Conservation (phyloP, 2,888 invertebrate species). For the Allygus modestus region DNA sequence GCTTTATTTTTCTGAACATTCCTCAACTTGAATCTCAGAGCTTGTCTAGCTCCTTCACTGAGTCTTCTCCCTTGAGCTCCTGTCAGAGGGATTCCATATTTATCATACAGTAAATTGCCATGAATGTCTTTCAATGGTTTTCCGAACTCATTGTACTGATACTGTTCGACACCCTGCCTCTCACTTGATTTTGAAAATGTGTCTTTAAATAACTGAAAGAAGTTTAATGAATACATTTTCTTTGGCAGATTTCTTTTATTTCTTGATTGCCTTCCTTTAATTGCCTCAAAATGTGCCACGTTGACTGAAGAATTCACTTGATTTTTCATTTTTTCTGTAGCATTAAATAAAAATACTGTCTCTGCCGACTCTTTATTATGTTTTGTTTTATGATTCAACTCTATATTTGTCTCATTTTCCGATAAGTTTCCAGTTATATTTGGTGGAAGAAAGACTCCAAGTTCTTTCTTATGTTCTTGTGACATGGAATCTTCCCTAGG, state of each 20-base stretch:
- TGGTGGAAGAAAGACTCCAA: not conserved
- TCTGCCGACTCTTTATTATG: not conserved
- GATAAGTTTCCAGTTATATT: not conserved
- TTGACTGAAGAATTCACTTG: constrained; percentile 15
- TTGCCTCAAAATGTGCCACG: not conserved
- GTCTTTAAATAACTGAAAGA: constrained; percentile 24
- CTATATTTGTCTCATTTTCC: not conserved
- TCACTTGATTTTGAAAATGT: not conserved
- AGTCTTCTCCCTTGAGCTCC: constrained; percentile 54
- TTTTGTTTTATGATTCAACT: constrained; percentile 16
- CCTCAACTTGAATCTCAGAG: constrained; percentile 44
- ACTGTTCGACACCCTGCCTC: not conserved
- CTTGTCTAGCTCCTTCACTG: constrained; percentile 8
- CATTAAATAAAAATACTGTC: constrained; percentile 17
- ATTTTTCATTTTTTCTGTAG: not conserved
- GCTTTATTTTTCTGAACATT: constrained; percentile 44
- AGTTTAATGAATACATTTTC: constrained; percentile 31
- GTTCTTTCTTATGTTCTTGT: not conserved
- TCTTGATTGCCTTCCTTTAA: not conserved
- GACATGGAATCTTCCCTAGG: not conserved
- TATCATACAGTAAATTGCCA: constrained; percentile 42
- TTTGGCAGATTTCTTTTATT: not conserved
- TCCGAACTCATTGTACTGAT: constrained; percentile 47
- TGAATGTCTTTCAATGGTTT: constrained; percentile 48
- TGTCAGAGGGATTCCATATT: constrained; percentile 53